phyloP scores from a whole-genome alignment of 2,888 invertebrate species.

The Incurvaria masculella region DNA sequence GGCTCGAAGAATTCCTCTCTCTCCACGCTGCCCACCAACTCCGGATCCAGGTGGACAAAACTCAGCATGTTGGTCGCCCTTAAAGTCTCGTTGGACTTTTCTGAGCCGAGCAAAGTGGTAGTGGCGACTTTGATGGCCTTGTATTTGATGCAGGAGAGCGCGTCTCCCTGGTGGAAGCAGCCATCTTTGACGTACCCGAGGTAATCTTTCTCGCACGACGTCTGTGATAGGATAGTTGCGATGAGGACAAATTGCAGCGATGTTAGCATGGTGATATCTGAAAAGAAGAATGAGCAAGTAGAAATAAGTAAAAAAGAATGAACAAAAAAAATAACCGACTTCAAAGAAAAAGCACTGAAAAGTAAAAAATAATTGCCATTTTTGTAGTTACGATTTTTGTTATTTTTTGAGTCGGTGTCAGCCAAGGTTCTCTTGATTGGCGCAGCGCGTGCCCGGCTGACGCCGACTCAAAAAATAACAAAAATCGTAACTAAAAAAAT shows the following conservation, averaged over 20 bases:
- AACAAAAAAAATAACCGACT: no score
- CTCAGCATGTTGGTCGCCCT: slow-evolving; percentile 36
- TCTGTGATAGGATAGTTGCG: no score
- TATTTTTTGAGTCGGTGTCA: no score
- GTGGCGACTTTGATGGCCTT: slow-evolving; percentile 44
- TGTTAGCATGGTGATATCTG: neutral
- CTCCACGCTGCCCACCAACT: slow-evolving; percentile 26
- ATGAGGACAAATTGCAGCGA: neutral
- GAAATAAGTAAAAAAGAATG: no score
- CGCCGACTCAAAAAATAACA: no score
- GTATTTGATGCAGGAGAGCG: slow-evolving; percentile 42
- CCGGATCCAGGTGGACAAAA: slow-evolving; percentile 38
- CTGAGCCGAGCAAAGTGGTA: slow-evolving; percentile 33
- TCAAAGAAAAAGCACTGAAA: no score
- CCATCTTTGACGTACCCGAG: slow-evolving; percentile 42
- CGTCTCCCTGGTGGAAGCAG: slow-evolving; percentile 40
- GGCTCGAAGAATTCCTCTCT: slow-evolving; percentile 23
- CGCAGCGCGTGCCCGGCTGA: no score
- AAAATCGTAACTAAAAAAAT: no score
- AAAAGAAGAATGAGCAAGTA: neutral
- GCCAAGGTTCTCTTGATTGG: no score
- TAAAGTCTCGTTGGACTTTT: slow-evolving; percentile 35
- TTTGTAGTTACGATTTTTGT: no score
- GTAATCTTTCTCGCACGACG: slow-evolving; percentile 33
- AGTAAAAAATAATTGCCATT: no score